Conservation (phyloP, 2,113 vertebrate species). For the Periophthalmus modestus region DNA sequence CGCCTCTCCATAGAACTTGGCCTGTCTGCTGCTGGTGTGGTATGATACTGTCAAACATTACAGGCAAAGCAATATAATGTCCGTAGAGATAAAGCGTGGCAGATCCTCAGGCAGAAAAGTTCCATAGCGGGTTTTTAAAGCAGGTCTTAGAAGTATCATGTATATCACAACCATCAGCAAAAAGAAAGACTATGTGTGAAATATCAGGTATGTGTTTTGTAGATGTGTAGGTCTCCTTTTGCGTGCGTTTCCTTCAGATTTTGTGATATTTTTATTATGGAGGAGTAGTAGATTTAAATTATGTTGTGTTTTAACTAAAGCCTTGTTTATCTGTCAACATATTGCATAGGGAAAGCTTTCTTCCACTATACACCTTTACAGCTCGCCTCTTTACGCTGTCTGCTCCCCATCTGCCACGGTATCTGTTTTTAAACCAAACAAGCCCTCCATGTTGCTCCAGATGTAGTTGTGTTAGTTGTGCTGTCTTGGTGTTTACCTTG, state of each 20-base stretch:
- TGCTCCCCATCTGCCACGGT: conserved; percentile 2
- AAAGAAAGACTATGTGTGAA: too few relatives aligned
- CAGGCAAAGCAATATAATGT: too few relatives aligned
- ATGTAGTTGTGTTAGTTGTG: neutral
- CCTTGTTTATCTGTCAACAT: neutral
- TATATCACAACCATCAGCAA: too few relatives aligned
- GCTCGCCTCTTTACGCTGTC: neutral
- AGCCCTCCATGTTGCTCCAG: neutral
- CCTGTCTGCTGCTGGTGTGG: too few relatives aligned
- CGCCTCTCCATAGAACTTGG: too few relatives aligned
- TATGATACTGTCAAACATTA: too few relatives aligned
- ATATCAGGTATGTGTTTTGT: neutral
- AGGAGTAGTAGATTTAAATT: neutral
- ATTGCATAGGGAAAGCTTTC: neutral
- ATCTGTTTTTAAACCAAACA: neutral
- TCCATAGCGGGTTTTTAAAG: neutral
- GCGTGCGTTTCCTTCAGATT: neutral
- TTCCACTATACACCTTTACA: neutral
- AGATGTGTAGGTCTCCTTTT: neutral
- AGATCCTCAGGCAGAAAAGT: too few relatives aligned
- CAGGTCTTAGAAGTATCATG: too few relatives aligned
- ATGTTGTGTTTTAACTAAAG: neutral
- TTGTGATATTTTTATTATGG: neutral
- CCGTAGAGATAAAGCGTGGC: too few relatives aligned
- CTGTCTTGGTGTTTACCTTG: neutral